Evolutionary conservation across 2,797 vertebrate genomes (phyloP).

Genomic region (Percopsis omiscomaycus): DNA sequence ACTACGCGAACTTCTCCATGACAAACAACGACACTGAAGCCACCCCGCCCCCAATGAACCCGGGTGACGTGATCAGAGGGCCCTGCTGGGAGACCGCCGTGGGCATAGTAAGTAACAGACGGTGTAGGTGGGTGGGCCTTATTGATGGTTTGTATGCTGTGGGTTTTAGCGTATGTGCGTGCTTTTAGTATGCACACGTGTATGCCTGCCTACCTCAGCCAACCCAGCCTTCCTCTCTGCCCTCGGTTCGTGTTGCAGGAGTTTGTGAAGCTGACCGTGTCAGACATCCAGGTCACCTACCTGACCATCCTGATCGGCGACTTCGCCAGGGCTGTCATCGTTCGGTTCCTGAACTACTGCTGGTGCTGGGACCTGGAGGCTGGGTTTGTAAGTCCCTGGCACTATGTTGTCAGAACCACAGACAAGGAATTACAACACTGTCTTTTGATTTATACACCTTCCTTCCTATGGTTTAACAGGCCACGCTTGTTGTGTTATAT

Average conservation of each 20-base stretch:
- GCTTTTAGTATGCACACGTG: neutral
- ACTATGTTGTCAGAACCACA: too few relatives aligned
- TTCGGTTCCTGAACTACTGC: constrained; percentile 97
- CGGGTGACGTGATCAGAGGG: constrained; percentile 89
- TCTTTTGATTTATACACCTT: too few relatives aligned
- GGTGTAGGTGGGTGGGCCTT: neutral
- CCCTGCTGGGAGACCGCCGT: constrained; percentile 98
- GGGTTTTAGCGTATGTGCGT: neutral
- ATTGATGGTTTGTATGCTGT: neutral
- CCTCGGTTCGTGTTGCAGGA: constrained; percentile 76
- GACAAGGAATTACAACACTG: neutral
- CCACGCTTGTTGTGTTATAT: neutral
- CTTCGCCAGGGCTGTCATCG: constrained; percentile 93
- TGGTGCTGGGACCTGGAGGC: constrained; percentile 99
- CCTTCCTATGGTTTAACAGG: too few relatives aligned
- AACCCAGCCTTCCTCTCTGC: neutral
- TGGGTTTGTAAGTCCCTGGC: constrained; percentile 86
- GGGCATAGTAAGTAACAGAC: constrained; percentile 83
- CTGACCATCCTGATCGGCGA: constrained; percentile 96
- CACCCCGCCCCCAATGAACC: constrained; percentile 82
- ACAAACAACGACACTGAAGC: constrained; percentile 68
- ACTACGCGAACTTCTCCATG: constrained; percentile 78
- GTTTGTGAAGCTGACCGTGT: constrained; percentile 94
- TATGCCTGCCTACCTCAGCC: neutral
- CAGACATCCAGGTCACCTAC: constrained; percentile 94